These are phyloP conservation scores for Apteryx owenii DNA, from an alignment of 2,113 vertebrate genomes.

Conservation along the genomic window DNA sequence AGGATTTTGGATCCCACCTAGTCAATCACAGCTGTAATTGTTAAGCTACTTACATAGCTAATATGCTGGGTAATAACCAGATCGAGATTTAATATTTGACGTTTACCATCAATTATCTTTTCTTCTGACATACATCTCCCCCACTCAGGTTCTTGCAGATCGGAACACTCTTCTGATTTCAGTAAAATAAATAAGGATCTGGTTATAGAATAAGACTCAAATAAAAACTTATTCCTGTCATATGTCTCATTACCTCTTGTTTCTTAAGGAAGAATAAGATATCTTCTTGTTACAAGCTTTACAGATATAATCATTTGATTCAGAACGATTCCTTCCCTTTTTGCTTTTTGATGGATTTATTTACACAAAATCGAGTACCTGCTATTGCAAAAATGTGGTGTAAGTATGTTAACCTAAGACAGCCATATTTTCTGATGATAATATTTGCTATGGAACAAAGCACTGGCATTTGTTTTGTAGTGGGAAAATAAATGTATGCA, in stretches of 20 bases:
- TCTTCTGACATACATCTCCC: conserved; percentile 72
- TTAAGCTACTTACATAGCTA: conserved; percentile 85
- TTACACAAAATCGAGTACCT: conserved; percentile 15
- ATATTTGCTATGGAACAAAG: not conserved
- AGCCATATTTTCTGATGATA: conserved; percentile 1
- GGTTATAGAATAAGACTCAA: conserved; percentile 22
- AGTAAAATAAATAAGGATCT: conserved; percentile 56
- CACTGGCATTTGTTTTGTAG: not conserved
- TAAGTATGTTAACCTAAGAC: not conserved
- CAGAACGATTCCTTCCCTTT: conserved; percentile 22
- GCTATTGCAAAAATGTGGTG: not conserved
- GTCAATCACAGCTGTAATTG: conserved; percentile 87
- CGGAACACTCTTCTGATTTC: conserved; percentile 64
- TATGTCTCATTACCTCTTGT: not conserved
- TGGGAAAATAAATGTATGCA: not conserved
- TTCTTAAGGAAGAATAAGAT: conserved; percentile 23
- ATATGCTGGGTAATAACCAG: conserved; percentile 84
- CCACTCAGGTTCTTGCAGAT: conserved; percentile 69
- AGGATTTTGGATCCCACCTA: conserved; percentile 85
- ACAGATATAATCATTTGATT: conserved; percentile 1
- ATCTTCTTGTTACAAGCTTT: conserved; percentile 29
- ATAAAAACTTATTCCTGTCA: conserved; percentile 50
- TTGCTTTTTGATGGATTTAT: conserved; percentile 44
- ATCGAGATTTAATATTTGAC: conserved; percentile 86
- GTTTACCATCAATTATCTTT: conserved; percentile 81